These are phyloP conservation scores for Synanthedon vespiformis DNA, from an alignment of 2,888 invertebrate species.

Conservation along the genomic window DNA sequence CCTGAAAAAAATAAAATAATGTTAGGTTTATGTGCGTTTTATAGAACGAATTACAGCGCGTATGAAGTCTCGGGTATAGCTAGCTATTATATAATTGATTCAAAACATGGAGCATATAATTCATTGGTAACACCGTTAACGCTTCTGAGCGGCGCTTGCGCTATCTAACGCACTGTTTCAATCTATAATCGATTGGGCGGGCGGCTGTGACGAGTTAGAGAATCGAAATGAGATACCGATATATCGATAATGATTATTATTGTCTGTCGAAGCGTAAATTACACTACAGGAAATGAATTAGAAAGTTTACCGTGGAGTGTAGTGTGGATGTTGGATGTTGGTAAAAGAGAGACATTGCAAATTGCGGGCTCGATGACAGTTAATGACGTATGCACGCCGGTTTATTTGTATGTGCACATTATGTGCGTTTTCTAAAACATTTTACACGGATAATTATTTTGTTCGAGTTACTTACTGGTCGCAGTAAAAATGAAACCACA, in stretches of 20 bases:
- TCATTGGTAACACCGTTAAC: not conserved
- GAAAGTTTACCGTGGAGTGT: not conserved
- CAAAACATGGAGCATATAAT: not conserved
- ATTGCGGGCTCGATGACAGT: not conserved
- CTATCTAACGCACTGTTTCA: slow-evolving; percentile 9
- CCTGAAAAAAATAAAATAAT: too few species aligned
- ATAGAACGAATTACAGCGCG: too few species aligned
- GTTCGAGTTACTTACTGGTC: not conserved
- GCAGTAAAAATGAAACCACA: not conserved
- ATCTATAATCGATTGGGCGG: slow-evolving; percentile 29
- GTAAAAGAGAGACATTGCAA: not conserved
- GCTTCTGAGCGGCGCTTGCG: slow-evolving; percentile 7
- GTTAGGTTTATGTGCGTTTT: too few species aligned
- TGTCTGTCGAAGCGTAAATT: not conserved
- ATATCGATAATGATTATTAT: not conserved
- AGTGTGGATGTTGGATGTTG: not conserved
- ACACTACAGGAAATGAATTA: not conserved
- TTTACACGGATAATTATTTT: too few species aligned
- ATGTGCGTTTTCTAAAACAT: not conserved
- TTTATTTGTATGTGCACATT: not conserved
- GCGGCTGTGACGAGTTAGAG: slow-evolving; percentile 3
- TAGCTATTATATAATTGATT: too few species aligned
- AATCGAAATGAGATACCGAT: not conserved
- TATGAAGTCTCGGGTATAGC: too few species aligned
- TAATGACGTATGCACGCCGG: not conserved